Conservation (phyloP, 30 jellyfish, hydroid and myxozoan genomes). For the Sanderia malayensis region DNA sequence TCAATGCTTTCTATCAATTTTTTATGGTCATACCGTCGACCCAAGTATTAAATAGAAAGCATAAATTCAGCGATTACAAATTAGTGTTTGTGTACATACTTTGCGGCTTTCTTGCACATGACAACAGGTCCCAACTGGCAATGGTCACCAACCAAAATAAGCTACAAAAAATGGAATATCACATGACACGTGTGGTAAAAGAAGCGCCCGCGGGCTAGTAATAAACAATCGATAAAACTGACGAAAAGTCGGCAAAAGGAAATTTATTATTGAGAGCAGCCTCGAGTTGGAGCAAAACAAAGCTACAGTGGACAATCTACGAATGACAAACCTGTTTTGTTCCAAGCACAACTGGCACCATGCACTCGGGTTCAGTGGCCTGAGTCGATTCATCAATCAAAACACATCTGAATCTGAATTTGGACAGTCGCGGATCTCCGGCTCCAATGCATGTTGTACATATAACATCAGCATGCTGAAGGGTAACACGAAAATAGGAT, state of each 20-base stretch:
- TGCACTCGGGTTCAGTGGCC: constrained; percentile 99
- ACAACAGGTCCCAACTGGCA: constrained; percentile 99
- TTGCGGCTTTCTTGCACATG: constrained; percentile 99
- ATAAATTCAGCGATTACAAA: too few relatives aligned
- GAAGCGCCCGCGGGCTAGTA: too few relatives aligned
- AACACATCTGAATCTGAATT: constrained; percentile 95
- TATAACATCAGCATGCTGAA: constrained; percentile 97
- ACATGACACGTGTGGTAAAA: not conserved
- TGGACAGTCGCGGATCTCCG: constrained; percentile 97
- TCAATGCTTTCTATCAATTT: too few relatives aligned
- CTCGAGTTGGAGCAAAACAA: too few relatives aligned
- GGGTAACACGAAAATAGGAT: not conserved
- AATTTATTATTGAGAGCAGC: too few relatives aligned
- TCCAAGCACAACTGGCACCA: constrained; percentile 99
- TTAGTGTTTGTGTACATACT: constrained; percentile 34
- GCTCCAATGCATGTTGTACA: constrained; percentile 99
- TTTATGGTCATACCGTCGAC: too few relatives aligned
- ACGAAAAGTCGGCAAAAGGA: too few relatives aligned
- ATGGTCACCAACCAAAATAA: constrained; percentile 98
- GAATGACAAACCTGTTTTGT: constrained; percentile 80
- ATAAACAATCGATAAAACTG: too few relatives aligned
- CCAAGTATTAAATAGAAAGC: too few relatives aligned
- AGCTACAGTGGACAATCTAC: not conserved
- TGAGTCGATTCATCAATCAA: constrained; percentile 98
- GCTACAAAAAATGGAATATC: constrained; percentile 41